Evolutionary conservation across 1,140 invertebrate genomes (phyloP).

Genomic region (Listronotus oregonensis): DNA sequence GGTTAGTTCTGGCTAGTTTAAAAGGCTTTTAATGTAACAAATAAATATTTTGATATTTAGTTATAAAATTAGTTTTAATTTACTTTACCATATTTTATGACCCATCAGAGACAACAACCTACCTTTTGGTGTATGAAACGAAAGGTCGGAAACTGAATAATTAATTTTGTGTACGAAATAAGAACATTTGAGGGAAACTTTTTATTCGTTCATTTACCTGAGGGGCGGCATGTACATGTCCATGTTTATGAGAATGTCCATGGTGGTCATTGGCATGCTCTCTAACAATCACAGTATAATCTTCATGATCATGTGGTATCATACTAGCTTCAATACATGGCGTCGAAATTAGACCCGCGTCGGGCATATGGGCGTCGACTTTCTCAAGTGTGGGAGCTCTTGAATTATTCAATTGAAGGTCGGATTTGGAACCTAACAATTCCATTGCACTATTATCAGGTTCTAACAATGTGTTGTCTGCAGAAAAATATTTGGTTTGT

Average conservation of each 20-base stretch:
- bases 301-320: conserved; percentile 43
- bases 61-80: no score
- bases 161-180: no score
- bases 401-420: conserved; percentile 37
- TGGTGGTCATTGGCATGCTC: conserved; percentile 84
- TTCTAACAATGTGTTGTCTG: conserved; percentile 37
- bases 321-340: conserved; percentile 51
- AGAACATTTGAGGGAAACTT: no score
- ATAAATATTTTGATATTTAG: no score
- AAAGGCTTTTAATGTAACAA: no score
- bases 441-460: conserved; percentile 38
- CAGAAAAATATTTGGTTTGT: conserved; percentile 18
- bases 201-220: conserved; percentile 9
- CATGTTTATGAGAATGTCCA: conserved; percentile 84
- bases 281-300: conserved; percentile 55
- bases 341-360: conserved; percentile 41
- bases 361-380: conserved; percentile 45
- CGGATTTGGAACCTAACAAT: conserved; percentile 39
- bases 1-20: no score
- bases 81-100: no score
- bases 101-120: no score
- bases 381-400: conserved; percentile 37
- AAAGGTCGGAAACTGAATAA: no score
- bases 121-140: no score
- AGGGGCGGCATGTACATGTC: conserved; percentile 82